Evolutionary conservation across 1,140 invertebrate species (phyloP).

Genomic region (Bombus balteatus): DNA sequence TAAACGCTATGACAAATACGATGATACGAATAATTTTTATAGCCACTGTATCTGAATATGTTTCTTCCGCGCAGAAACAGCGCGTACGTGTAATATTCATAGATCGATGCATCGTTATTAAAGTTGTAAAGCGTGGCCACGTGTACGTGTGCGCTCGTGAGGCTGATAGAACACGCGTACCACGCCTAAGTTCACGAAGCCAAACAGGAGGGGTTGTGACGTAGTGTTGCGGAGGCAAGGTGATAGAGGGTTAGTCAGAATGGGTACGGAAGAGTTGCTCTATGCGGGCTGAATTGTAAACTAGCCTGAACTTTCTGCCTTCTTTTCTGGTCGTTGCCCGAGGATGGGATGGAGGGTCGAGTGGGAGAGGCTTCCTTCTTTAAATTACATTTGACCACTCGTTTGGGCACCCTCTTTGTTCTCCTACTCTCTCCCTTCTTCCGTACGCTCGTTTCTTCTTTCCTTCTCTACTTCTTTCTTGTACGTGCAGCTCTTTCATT

Average conservation of each 20-base stretch:
- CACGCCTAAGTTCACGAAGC: constrained; percentile 47
- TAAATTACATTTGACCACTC: constrained; percentile 80
- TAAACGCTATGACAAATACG: no score
- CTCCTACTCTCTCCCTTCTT: constrained; percentile 30
- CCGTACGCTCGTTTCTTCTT: not conserved
- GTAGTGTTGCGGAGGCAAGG: not conserved
- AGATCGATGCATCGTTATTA: constrained; percentile 38
- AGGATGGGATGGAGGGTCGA: constrained; percentile 45
- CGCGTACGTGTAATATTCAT: constrained; percentile 35
- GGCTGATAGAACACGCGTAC: constrained; percentile 35
- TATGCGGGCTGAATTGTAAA: constrained; percentile 78
- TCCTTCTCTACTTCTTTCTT: not conserved
- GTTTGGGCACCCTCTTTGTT: constrained; percentile 66
- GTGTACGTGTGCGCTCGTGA: not conserved
- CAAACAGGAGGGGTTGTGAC: constrained; percentile 40
- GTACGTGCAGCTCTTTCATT: constrained; percentile 6
- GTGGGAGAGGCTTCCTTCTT: constrained; percentile 72
- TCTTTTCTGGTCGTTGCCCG: constrained; percentile 71
- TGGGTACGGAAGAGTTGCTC: constrained; percentile 47
- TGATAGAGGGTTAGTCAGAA: constrained; percentile 26
- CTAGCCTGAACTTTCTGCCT: constrained; percentile 71
- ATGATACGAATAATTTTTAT: no score
- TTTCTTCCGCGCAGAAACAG: not conserved
- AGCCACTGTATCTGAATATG: not conserved
- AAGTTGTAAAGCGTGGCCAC: constrained; percentile 14